These are phyloP conservation scores for Leptinotarsa lineolata DNA, from an alignment of 1,140 invertebrate species.

Conservation along the genomic window DNA sequence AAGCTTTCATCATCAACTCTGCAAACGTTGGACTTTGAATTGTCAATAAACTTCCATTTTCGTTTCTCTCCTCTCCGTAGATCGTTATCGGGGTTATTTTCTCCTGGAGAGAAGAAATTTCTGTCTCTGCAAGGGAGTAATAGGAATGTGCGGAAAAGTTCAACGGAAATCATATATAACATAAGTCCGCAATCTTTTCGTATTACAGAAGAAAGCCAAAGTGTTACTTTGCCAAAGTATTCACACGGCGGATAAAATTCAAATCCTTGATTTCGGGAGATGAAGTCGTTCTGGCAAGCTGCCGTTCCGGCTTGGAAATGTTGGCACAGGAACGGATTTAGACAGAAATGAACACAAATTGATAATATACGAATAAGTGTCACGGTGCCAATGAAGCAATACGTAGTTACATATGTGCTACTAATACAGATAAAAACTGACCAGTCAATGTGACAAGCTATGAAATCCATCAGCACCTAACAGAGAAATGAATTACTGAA, in stretches of 20 bases:
- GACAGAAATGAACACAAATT: too few relatives aligned
- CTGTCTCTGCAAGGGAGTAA: background rate
- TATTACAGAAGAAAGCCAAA: constrained; percentile 11
- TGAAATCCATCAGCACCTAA: too few relatives aligned
- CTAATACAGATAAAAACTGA: too few relatives aligned
- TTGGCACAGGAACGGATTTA: background rate
- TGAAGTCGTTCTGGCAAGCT: constrained; percentile 16
- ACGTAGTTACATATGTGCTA: too few relatives aligned
- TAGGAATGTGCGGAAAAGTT: background rate
- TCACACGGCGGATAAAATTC: constrained; percentile 3
- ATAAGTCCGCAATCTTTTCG: constrained; percentile 10
- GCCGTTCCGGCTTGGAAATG: background rate
- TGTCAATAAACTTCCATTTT: constrained; percentile 3
- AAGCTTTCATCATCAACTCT: background rate
- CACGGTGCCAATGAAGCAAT: too few relatives aligned
- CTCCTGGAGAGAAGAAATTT: background rate
- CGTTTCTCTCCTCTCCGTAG: background rate
- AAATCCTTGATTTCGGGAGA: constrained; percentile 6
- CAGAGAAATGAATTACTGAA: too few relatives aligned
- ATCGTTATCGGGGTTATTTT: constrained; percentile 3
- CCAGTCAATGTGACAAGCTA: too few relatives aligned
- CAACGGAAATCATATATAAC: constrained; percentile 17
- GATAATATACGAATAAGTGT: too few relatives aligned
- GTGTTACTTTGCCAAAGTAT: constrained; percentile 12
- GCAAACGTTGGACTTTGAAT: background rate